phyloP scores from a whole-genome alignment of 2,888 invertebrate genomes.

The Crematogaster levior region DNA sequence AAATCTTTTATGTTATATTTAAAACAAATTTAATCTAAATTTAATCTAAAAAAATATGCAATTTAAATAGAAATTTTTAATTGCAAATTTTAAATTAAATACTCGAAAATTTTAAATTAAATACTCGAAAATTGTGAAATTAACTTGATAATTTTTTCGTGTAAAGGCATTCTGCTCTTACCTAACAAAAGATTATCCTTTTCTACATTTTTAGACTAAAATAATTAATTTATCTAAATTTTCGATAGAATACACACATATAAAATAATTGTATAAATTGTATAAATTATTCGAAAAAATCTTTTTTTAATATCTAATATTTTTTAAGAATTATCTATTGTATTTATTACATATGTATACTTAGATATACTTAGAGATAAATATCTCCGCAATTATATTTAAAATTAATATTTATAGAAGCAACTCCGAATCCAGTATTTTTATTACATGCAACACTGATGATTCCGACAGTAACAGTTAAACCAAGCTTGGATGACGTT shows the following conservation, averaged over 20 bases:
- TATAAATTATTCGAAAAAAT: background rate
- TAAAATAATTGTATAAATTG: background rate
- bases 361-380: no score
- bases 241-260: background rate
- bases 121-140: background rate
- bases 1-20: background rate
- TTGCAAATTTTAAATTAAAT: no score
- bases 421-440: conserved; percentile 90
- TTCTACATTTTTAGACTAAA: background rate
- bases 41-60: no score
- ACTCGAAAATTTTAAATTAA: no score
- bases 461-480: conserved; percentile 95
- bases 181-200: background rate
- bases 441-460: conserved; percentile 93
- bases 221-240: background rate
- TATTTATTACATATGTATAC: no score
- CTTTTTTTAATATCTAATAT: background rate
- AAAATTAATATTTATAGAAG: conserved; percentile 74
- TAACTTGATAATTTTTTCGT: background rate
- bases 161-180: background rate
- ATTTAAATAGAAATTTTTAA: background rate
- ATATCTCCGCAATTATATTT: background rate
- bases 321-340: background rate
- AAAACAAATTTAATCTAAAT: background rate
- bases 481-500: conserved; percentile 95